Base-by-base conservation (phyloP, 2,888 invertebrate genomes). In the Melinopterus prodromus region DNA sequence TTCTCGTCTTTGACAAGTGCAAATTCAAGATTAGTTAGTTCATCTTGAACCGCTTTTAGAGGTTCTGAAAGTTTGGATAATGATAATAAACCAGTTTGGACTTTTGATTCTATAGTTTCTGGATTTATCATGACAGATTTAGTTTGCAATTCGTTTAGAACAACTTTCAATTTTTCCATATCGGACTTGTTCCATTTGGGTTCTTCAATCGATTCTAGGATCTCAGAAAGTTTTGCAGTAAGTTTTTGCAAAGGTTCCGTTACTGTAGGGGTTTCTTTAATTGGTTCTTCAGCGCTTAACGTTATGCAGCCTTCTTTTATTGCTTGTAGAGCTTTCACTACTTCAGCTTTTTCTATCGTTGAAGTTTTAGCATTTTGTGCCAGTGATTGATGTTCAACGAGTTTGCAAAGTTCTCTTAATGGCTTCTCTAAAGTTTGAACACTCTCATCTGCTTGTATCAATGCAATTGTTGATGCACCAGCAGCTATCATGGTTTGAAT, bases 31-130 rank as follows among this genome's bases (percentile, higher is more conserved):
- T 77, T 35, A 14, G 71, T 15, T n/a, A 72, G n/a, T 69, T 80
- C 78, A 6, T 82, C 69, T 76, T 82, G 78, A n/a, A 78, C 75
- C 69, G 36, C 79, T 71, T 83, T 83, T 15, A 84, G 78, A 71
- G 81, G 70, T 72, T 82, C 81, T 6, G 83, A 83, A 70, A 83
- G 70, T 70, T 83, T 80, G 26, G 78, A 81, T 7, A 83, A 26
- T 14, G 78, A 69, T 37, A 53, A 16, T 12, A 80, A 36, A 9
- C 77, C 80, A 9, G 38, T 71, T 77, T 82, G 78, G 6, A 80
- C 16, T 6, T 74, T 26, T 12, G 77, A 75, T 53, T 53, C 76
- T 4, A 26, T 15, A 38, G 71, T 74, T 74, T 38, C 26, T 16
- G 77, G 53, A 37, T 70, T 76, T 76, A 38, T 69, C 9, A 53